Conservation (phyloP, 2,113 vertebrate species). For the Heterotilapia buettikoferi region DNA sequence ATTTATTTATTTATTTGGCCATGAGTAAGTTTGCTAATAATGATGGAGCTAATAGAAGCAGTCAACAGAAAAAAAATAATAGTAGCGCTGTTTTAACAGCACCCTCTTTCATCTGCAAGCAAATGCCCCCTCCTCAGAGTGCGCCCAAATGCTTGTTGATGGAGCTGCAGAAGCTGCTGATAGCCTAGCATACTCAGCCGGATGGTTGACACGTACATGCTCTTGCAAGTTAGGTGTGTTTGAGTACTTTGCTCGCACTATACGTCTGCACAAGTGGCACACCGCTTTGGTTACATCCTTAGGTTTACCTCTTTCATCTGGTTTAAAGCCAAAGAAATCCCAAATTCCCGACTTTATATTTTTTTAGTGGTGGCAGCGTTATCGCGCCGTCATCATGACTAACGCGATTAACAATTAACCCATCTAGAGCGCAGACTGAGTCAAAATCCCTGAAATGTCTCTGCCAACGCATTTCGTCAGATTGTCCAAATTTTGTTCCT, state of each 20-base stretch:
- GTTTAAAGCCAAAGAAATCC: not conserved
- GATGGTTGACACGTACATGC: not conserved
- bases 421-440: not conserved
- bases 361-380: not conserved
- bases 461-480: fast-evolving
- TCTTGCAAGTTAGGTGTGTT: fast-evolving
- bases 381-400: not conserved
- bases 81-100: not conserved
- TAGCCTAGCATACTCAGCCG: not conserved
- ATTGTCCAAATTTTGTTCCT: not conserved
- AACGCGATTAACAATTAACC: fast-evolving
- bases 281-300: fast-evolving
- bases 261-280: fast-evolving
- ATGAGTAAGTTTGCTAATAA: not conserved
- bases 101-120: fast-evolving
- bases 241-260: fast-evolving
- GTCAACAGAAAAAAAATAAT: not conserved
- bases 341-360: not conserved
- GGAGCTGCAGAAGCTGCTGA: not conserved
- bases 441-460: not conserved
- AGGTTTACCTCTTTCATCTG: not conserved
- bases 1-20: not conserved
- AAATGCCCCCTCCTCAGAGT: not conserved
- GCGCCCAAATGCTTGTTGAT: not conserved
- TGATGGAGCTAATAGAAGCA: not conserved